Evolutionary conservation across 2,797 vertebrate genomes (phyloP), one percentile per base, ranked within the genome.

Genomic region (Allobates femoralis): DNA sequence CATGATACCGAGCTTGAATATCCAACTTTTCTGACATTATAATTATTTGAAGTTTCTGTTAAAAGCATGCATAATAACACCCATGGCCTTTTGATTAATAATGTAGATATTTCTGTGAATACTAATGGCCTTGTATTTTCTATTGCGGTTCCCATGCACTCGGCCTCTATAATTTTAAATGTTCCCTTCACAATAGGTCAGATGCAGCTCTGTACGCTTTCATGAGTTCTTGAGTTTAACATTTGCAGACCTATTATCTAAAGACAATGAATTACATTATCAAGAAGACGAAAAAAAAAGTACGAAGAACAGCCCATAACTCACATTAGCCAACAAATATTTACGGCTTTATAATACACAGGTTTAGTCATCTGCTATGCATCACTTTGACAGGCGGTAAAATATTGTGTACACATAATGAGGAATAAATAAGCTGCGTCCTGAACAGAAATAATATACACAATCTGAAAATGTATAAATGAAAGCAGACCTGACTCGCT

Each of bases 251-350:
- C 80, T 58, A 60, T 73, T 83, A 73, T 30, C 32, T 60, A 74
- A 71, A 73, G 81, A 60, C 67, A 41, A 83, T 19, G 53, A 74
- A 73, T 82, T 26, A 64, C 8, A 71, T 34, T 58, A 60, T 71
- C 23, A 55, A 11, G 41, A 62, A n/a, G n/a, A n/a, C n/a, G n/a
- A n/a, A 34, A 56, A 82, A 82, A 76, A 76, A 55, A 3, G 2
- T 16, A 74, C 50, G 34, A 82, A 34, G 50, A 67, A 73, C 28
- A 18, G 1, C 37, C 51, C 67, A 60, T 83, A 56, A 83, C 56
- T 73, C 50, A 46, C 81, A 74, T 74, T 83, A 83, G 67, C 53
- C 51, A 56, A 76, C 55, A 84, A 75, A 76, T 75, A 74, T 74
- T 64, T 76, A 64, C 64, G 55, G 56, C 58, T 32, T 37, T 51